Evolutionary conservation across 2,797 vertebrate species (phyloP).

Genomic region (Hoplostethus mediterraneus): DNA sequence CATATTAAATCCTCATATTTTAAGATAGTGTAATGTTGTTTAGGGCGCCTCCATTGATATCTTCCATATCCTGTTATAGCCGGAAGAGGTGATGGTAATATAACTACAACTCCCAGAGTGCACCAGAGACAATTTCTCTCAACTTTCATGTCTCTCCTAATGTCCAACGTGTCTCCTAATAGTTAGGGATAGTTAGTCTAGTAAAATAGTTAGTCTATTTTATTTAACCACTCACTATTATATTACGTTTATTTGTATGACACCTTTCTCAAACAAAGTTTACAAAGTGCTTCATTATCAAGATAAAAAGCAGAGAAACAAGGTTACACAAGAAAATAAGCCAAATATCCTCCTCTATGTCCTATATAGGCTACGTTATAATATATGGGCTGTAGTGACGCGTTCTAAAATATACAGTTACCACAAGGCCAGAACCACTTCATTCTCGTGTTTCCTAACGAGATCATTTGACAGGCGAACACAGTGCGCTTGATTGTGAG

Average conservation of each 20-base stretch:
- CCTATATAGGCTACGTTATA: background rate
- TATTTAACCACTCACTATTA: too few relatives aligned
- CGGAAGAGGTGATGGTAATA: conserved; percentile 52
- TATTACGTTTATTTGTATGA: too few relatives aligned
- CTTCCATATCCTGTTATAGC: conserved; percentile 59
- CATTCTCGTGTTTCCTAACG: conserved; percentile 45
- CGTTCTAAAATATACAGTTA: too few relatives aligned
- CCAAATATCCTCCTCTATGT: background rate
- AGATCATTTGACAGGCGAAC: conserved; percentile 33
- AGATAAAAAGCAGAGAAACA: background rate
- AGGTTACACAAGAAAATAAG: background rate
- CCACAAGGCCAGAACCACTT: conserved; percentile 38
- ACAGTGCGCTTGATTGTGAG: background rate
- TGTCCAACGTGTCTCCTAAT: too few relatives aligned
- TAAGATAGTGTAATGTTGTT: conserved; percentile 11
- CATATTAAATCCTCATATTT: conserved; percentile 22
- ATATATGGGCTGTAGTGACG: too few relatives aligned
- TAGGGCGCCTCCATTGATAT: conserved; percentile 46
- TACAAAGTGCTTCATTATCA: background rate
- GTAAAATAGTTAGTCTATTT: too few relatives aligned
- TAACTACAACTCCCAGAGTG: conserved; percentile 65
- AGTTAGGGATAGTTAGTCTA: too few relatives aligned
- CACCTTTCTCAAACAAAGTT: too few relatives aligned
- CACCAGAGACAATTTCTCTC: background rate
- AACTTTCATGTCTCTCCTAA: too few relatives aligned